A percentile compares a stretch with the other conserved stretches of the same genome.
Conservation (phyloP, 2,797 vertebrate genomes). For the Petrocephalus schoutedeni region DNA sequence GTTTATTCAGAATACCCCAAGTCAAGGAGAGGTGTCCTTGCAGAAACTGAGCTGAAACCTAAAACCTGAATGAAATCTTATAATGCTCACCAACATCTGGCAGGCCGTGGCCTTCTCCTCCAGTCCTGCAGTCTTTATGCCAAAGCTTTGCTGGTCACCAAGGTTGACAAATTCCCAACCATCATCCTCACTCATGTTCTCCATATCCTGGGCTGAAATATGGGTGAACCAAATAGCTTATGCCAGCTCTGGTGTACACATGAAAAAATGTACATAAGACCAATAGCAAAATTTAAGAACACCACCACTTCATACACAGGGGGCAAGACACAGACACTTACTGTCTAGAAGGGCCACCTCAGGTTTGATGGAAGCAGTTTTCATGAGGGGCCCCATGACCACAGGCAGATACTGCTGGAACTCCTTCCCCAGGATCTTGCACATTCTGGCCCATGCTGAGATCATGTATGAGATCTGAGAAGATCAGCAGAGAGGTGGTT, state of each 20-base stretch:
- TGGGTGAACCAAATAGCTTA: not conserved
- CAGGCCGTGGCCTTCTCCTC: constrained; percentile 98
- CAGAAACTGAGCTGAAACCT: not conserved
- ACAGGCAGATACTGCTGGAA: constrained; percentile 98
- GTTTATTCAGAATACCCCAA: not conserved
- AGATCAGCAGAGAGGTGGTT: not conserved
- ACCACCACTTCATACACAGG: not conserved
- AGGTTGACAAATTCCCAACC: constrained; percentile 99
- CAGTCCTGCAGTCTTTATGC: constrained; percentile 95
- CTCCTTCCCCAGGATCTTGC: constrained; percentile 96
- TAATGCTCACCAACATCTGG: constrained; percentile 84
- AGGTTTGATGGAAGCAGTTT: constrained; percentile 96
- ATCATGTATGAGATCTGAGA: constrained; percentile 97
- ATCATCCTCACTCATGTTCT: constrained; percentile 96
- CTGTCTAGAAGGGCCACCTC: constrained; percentile 97
- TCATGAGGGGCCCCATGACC: constrained; percentile 98
- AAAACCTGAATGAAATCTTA: not conserved
- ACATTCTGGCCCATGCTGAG: constrained; percentile 98
- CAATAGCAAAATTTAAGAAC: not conserved
- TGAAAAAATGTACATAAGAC: not conserved
- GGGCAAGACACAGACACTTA: constrained; percentile 55
- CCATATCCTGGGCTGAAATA: constrained; percentile 94
- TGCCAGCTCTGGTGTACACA: not conserved
- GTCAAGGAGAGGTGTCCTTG: not conserved
- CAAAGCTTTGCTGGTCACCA: constrained; percentile 97